Base-by-base conservation (phyloP, 2,888 invertebrate species). In the Cepaea hortensis region DNA sequence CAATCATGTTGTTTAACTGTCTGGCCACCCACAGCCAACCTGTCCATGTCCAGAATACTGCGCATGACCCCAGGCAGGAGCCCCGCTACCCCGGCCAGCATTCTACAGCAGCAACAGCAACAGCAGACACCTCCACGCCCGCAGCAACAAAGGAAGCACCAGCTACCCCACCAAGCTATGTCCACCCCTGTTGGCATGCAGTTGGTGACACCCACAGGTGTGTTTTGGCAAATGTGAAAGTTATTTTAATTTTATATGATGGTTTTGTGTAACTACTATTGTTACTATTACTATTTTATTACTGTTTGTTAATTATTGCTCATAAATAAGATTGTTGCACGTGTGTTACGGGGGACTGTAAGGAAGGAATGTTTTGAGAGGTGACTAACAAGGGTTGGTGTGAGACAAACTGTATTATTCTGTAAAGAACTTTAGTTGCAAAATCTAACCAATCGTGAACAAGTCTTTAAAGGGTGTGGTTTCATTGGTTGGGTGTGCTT, bases 1-100 rank as follows among this genome's bases (percentile, higher is more conserved):
- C 68, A 1, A n/a, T 48, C 18, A 20, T 5, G 20, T 50, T 50
- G 15, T 77, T 76, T 73, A 15, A 35, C 9, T 23, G 13, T 81
- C 9, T 81, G 20, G 11, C 18, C 77, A 1, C 73, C 55, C 88
- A 0, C 88, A 91, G 91, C 90, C 77, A 91, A 91, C 85, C 82
- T 91, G 81, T 90, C 91, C 18, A 89, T 90, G 89, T 91, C 91
- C 13, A 89, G 89, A 48, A 90, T 90, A 23, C 88, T 88, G 13
- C 80, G 87, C 23, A 55, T 76, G 73, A 79, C 82, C 0, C 86
- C 86, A 55, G 76, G 46, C 46, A 35, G n/a, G n/a, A 84, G 62
- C 48, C 76, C 77, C 7, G 65, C 18, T 0, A 48, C 62, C 46
- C 20, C 65, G 6, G 4, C 65, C 23, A 55, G 11, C 3, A 46